Conservation (phyloP, 1,140 invertebrate species). For the Drosophila mauritiana region DNA sequence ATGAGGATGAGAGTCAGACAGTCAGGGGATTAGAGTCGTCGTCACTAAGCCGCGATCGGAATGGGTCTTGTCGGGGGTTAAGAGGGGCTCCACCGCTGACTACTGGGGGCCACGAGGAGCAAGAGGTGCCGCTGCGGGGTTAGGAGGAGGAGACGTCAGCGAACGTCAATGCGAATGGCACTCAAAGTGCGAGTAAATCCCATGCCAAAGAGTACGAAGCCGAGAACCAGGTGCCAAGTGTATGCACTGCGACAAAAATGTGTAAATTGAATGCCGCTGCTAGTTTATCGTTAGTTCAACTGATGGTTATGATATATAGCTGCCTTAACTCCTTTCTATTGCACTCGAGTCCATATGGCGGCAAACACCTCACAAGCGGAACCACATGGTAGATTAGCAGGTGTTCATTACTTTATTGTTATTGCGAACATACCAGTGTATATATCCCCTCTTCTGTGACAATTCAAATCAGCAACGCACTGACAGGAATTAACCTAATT, state of each 20-base stretch:
- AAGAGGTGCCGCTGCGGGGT: not conserved
- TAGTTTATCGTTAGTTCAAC: not conserved
- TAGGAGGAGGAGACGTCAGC: conserved; percentile 28
- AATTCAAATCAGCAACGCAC: conserved; percentile 70
- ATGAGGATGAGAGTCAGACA: conserved; percentile 47
- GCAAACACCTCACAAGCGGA: not conserved
- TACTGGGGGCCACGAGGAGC: not conserved
- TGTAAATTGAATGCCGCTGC: no score
- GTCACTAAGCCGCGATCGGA: conserved; percentile 47
- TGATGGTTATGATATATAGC: not conserved
- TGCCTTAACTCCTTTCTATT: not conserved
- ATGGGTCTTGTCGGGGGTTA: not conserved
- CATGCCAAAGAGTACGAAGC: conserved; percentile 26
- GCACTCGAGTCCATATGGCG: not conserved
- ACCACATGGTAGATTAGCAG: conserved; percentile 2
- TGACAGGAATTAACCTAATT: conserved; percentile 84
- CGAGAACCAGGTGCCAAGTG: conserved; percentile 37
- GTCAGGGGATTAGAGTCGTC: conserved; percentile 54
- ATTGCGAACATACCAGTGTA: conserved; percentile 11
- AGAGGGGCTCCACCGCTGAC: no score
- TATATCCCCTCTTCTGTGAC: conserved; percentile 18
- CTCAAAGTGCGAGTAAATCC: conserved; percentile 34
- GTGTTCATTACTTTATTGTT: conserved; percentile 20
- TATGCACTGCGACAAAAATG: conserved; percentile 16
- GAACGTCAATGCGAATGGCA: conserved; percentile 40